These are phyloP conservation scores for Tortrix viridana DNA, from an alignment of 2,888 invertebrate genomes.

Conservation along the genomic window DNA sequence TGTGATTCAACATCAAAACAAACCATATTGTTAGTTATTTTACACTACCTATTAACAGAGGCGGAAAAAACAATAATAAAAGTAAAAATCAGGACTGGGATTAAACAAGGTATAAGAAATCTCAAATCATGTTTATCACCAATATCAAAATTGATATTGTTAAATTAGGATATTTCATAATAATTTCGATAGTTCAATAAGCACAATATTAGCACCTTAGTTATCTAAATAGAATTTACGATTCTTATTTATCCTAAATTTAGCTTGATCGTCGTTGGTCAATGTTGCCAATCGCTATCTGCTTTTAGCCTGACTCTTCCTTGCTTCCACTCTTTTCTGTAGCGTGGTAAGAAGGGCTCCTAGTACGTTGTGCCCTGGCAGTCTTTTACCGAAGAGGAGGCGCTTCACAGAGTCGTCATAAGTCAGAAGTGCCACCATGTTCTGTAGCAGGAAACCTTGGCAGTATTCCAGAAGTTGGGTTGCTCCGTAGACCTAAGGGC, in stretches of 20 bases:
- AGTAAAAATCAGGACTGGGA: too few species aligned
- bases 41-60: too few species aligned
- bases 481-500: slow-evolving; percentile 91
- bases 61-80: too few species aligned
- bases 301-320: slow-evolving; percentile 76
- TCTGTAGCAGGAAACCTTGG: slow-evolving; percentile 94
- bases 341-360: slow-evolving; percentile 91
- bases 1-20: too few species aligned
- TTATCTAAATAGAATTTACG: not conserved
- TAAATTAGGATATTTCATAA: not conserved
- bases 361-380: slow-evolving; percentile 95
- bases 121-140: too few species aligned
- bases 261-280: slow-evolving; percentile 4
- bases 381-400: slow-evolving; percentile 93
- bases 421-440: slow-evolving; percentile 96
- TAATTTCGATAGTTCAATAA: not conserved
- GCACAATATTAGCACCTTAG: slow-evolving; percentile 11
- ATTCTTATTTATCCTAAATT: not conserved
- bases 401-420: slow-evolving; percentile 96
- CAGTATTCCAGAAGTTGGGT: slow-evolving; percentile 94
- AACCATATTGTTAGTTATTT: too few species aligned
- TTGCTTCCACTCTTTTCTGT: slow-evolving; percentile 91
- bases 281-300: slow-evolving; percentile 59
- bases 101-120: too few species aligned
- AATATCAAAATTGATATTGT: too few species aligned